Conservation (phyloP, 2,113 vertebrate species). For the Hoplias malabaricus region DNA sequence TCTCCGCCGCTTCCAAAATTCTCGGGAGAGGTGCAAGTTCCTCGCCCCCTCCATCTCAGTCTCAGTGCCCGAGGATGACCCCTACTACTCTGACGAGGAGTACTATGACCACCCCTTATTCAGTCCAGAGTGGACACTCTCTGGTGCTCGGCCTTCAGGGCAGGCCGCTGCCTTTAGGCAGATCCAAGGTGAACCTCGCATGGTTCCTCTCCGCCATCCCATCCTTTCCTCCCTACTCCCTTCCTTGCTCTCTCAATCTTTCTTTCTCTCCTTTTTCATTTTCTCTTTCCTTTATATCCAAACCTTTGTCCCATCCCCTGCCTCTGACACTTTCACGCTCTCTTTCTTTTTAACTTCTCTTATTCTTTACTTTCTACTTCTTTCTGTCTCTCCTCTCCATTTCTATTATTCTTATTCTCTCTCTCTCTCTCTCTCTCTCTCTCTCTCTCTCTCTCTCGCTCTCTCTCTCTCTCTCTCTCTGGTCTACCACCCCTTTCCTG, state of each 20-base stretch:
- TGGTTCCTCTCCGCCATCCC: slow-evolving; percentile 78
- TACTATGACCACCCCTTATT: slow-evolving; percentile 94
- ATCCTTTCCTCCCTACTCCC: slow-evolving; percentile 22
- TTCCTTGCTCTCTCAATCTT: slow-evolving; percentile 37
- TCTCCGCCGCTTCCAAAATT: slow-evolving; percentile 81
- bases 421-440: neutral
- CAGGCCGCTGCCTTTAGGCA: slow-evolving; percentile 84
- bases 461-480: neutral
- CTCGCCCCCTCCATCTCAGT: slow-evolving; percentile 92
- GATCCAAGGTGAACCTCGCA: slow-evolving; percentile 93
- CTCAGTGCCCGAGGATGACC: slow-evolving; percentile 90
- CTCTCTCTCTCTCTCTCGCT: slow-evolving; percentile 17
- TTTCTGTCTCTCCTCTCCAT: slow-evolving; percentile 17
- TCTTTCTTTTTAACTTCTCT: neutral
- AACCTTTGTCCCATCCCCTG: slow-evolving; percentile 49
- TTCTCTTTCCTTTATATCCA: slow-evolving; percentile 34
- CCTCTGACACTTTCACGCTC: neutral
- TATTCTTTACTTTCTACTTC: slow-evolving; percentile 39
- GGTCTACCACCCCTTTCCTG: slow-evolving; percentile 24
- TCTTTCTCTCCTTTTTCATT: slow-evolving; percentile 43
- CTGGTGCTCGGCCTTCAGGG: slow-evolving; percentile 80
- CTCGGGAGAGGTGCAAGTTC: slow-evolving; percentile 81
- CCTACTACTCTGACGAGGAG: slow-evolving; percentile 90
- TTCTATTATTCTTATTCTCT: neutral
- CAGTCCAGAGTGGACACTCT: slow-evolving; percentile 89